Evolutionary conservation across 2,113 vertebrate species (phyloP).

Genomic region (Fulica atra): DNA sequence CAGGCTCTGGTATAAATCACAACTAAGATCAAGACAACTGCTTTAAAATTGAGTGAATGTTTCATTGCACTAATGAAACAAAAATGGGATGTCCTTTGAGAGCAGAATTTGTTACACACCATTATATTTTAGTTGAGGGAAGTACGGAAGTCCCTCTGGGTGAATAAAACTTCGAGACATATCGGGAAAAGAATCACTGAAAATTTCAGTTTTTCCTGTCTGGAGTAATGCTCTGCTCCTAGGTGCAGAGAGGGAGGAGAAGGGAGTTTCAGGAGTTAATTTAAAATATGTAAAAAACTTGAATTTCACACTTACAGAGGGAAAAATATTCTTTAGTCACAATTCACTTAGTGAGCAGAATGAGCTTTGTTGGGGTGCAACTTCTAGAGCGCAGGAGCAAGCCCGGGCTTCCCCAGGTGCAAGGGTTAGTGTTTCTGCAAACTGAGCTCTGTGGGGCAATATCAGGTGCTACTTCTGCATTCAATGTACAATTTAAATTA

Average conservation of each 20-base stretch:
- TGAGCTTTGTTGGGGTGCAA: background rate
- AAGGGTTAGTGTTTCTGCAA: background rate
- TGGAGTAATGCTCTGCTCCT: background rate
- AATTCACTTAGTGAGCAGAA: background rate
- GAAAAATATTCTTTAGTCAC: background rate
- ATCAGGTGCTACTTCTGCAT: background rate
- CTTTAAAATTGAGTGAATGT: slow-evolving; percentile 77
- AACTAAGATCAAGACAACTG: slow-evolving; percentile 66
- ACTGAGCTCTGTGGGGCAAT: background rate
- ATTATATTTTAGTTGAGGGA: slow-evolving; percentile 64
- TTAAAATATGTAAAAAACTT: background rate
- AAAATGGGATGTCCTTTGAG: slow-evolving; percentile 70
- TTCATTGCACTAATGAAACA: slow-evolving; percentile 78
- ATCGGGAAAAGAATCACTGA: slow-evolving; percentile 41
- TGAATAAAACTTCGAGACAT: slow-evolving; percentile 69
- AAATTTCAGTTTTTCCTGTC: slow-evolving; percentile 12
- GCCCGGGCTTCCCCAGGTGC: background rate
- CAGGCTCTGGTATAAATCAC: slow-evolving; percentile 67
- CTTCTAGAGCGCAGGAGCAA: background rate
- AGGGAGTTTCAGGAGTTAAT: background rate
- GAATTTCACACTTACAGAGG: background rate
- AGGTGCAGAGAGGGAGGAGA: background rate
- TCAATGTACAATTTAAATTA: background rate
- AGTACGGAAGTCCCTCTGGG: slow-evolving; percentile 39
- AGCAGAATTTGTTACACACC: slow-evolving; percentile 70